phyloP scores from a whole-genome alignment of 2,113 vertebrate species.

The Neogale vison region DNA sequence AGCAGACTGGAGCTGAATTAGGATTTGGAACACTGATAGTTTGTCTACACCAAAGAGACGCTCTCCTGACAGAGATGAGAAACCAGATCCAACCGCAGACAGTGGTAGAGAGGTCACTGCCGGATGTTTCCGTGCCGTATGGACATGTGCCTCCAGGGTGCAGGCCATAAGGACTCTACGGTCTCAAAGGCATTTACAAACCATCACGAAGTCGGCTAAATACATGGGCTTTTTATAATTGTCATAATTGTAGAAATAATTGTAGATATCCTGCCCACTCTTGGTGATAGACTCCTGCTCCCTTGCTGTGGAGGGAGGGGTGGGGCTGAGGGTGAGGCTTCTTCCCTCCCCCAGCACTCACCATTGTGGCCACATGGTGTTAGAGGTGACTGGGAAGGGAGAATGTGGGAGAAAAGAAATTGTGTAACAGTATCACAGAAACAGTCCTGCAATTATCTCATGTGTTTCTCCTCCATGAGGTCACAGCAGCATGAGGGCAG shows the following conservation, averaged over 20 bases:
- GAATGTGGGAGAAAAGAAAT: neutral
- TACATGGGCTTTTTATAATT: neutral
- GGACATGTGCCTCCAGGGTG: too few relatives aligned
- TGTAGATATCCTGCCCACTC: neutral
- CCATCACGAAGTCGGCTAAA: neutral
- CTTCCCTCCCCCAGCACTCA: neutral
- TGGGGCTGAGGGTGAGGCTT: too few relatives aligned
- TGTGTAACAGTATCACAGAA: neutral
- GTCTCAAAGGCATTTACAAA: neutral
- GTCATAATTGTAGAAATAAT: too few relatives aligned
- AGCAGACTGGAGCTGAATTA: neutral
- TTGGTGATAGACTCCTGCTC: neutral
- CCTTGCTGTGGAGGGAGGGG: too few relatives aligned
- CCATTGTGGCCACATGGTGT: neutral
- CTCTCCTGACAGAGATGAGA: neutral
- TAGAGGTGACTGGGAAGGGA: neutral
- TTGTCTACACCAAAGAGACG: neutral
- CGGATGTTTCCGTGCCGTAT: rapidly evolving
- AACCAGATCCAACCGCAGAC: rapidly evolving
- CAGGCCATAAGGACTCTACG: too few relatives aligned
- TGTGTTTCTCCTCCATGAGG: neutral
- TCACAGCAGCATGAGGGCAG: neutral
- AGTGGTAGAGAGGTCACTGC: neutral
- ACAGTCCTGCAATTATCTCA: neutral
- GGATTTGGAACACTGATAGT: neutral